These are phyloP conservation scores for Cosmopolites sordidus DNA, from an alignment of 2,888 invertebrate genomes.

Conservation along the genomic window DNA sequence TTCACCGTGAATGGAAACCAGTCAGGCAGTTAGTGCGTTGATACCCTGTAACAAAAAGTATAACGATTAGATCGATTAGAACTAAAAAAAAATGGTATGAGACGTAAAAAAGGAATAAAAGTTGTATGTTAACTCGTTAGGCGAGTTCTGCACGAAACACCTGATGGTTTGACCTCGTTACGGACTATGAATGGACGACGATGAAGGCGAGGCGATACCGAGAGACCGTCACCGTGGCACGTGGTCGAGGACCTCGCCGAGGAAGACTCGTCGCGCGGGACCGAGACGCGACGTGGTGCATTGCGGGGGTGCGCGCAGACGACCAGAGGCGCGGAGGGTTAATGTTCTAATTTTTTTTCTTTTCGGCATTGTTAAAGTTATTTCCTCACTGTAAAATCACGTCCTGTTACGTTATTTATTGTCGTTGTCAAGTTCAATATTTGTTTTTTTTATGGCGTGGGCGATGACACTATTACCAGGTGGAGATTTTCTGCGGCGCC, in stretches of 20 bases:
- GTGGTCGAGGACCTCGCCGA: slow-evolving; percentile 26
- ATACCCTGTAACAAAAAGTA: slow-evolving; percentile 31
- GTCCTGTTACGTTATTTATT: too few species aligned
- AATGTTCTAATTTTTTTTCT: too few species aligned
- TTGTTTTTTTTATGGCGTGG: too few species aligned
- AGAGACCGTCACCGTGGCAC: slow-evolving; percentile 16
- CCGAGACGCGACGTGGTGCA: slow-evolving; percentile 34
- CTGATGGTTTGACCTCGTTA: slow-evolving; percentile 41
- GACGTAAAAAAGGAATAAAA: not conserved
- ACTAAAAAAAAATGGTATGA: not conserved
- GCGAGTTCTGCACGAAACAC: slow-evolving; percentile 26
- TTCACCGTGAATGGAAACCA: too few species aligned
- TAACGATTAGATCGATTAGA: not conserved
- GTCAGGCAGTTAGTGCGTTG: not conserved
- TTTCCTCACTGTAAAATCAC: too few species aligned
- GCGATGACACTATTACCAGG: too few species aligned
- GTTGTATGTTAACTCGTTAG: not conserved
- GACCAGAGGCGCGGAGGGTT: slow-evolving; percentile 9
- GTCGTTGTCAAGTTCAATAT: too few species aligned
- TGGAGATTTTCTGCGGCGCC: too few species aligned
- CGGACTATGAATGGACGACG: slow-evolving; percentile 36
- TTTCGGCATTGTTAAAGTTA: too few species aligned
- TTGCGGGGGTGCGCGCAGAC: slow-evolving; percentile 51
- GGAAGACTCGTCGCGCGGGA: too few species aligned
- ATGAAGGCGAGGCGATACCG: slow-evolving; percentile 10